Evolutionary conservation across 2,888 invertebrate genomes (phyloP).

Genomic region (Apeira syringaria): DNA sequence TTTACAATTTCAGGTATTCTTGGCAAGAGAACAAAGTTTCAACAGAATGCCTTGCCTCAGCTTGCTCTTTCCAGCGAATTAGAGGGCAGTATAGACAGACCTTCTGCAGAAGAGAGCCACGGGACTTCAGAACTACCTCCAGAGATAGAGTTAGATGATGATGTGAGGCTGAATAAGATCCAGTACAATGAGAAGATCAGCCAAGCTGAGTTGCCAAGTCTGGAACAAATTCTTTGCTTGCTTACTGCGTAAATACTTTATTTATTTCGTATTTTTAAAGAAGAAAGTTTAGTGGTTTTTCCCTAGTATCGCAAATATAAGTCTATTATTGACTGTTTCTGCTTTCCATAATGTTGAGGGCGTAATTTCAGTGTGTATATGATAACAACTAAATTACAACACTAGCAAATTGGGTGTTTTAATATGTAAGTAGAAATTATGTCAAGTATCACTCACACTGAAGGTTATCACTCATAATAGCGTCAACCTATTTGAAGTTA

Average conservation of each 20-base stretch:
- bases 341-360: too few relatives aligned
- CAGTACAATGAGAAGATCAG: slow-evolving; percentile 84
- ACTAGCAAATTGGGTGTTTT: too few relatives aligned
- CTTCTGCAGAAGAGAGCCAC: slow-evolving; percentile 75
- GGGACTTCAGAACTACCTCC: slow-evolving; percentile 81
- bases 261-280: not conserved
- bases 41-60: slow-evolving; percentile 92
- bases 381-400: too few relatives aligned
- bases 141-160: slow-evolving; percentile 91
- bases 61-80: slow-evolving; percentile 87
- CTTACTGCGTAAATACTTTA: slow-evolving; percentile 87
- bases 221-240: slow-evolving; percentile 91
- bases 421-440: too few relatives aligned
- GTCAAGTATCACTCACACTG: too few relatives aligned
- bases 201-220: slow-evolving; percentile 84
- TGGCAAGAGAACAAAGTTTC: slow-evolving; percentile 95
- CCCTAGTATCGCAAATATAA: too few relatives aligned
- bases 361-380: too few relatives aligned
- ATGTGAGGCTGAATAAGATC: slow-evolving; percentile 92
- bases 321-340: too few relatives aligned
- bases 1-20: slow-evolving; percentile 84
- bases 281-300: too few relatives aligned
- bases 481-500: too few relatives aligned
- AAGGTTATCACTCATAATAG: too few relatives aligned
- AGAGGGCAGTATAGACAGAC: slow-evolving; percentile 61